Evolutionary conservation across 2,888 invertebrate genomes (phyloP).

Genomic region (Drosophila cognata): DNA sequence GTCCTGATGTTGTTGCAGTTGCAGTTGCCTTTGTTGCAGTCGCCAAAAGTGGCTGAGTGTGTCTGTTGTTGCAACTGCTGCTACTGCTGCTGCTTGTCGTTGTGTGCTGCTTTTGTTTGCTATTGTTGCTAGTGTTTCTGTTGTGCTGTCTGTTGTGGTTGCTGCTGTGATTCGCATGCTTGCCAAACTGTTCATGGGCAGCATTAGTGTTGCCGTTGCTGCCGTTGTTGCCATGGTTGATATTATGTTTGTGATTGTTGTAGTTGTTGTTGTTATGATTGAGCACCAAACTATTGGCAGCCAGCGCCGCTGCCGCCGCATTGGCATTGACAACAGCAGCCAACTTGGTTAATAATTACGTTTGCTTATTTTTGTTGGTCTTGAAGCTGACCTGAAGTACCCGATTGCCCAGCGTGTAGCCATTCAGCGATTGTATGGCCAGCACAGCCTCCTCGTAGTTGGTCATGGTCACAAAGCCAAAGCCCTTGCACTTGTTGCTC

Average conservation of each 20-base stretch:
- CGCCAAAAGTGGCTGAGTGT: conserved; percentile 38
- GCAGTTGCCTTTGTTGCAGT: conserved; percentile 3
- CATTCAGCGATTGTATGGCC: conserved; percentile 98
- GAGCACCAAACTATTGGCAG: conserved; percentile 70
- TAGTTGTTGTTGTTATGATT: conserved; percentile 49
- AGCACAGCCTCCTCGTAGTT: conserved; percentile 98
- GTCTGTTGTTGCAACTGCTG: conserved; percentile 27
- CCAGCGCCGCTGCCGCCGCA: conserved; percentile 76
- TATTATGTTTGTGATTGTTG: conserved; percentile 21
- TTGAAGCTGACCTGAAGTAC: conserved; percentile 99
- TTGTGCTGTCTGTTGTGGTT: conserved; percentile 36
- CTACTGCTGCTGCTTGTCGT: conserved; percentile 33
- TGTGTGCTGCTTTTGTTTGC: conserved; percentile 53
- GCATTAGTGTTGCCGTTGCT: conserved; percentile 37
- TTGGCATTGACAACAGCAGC: conserved; percentile 83
- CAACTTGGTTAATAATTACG: conserved; percentile 85
- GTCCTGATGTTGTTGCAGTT: conserved; percentile 28
- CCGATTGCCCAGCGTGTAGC: conserved; percentile 97
- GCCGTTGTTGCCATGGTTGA: conserved; percentile 29
- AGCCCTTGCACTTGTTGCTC: conserved; percentile 99
- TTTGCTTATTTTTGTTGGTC: conserved; percentile 93
- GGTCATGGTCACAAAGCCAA: conserved; percentile 99
- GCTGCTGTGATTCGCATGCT: conserved; percentile 43
- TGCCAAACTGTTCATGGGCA: conserved; percentile 45
- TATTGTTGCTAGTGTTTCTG: conserved; percentile 44